Evolutionary conservation across 92 coral and sea anemone species (phyloP), one percentile per base, ranked within the genome.

Genomic region (Phenganax marumi): DNA sequence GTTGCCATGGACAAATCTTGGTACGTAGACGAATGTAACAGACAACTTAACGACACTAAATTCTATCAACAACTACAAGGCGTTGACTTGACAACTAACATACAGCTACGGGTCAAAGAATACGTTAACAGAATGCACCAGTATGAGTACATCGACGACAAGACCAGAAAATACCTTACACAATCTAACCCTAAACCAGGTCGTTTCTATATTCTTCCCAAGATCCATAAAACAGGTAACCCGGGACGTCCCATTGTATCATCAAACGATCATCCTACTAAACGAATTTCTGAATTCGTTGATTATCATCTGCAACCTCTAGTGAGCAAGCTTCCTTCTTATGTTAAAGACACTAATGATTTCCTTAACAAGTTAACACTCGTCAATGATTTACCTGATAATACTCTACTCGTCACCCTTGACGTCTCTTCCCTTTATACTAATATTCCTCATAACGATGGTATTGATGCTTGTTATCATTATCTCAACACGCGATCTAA

Each of bases 161-260:
- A 81, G 58, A 81, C 85, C 17, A 70, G 48, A 81, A 25, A 10
- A 73, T 83, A 83, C 74, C 86, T 83, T 73, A 73, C 22, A 19
- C 68, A 46, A 22, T 25, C 26, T 47, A 22, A 75, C 12, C 63
- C 63, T 56, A 14, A 56, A 56, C 16, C 63, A 56, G 17, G 17
- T 56, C 17, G 16, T 19, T 14, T 56, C 21, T 56, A 56, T 56
- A 14, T 56, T 19, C 21, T 56, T 14, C 63, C 63, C 63, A 56
- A 56, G 21, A 56, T 56, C 16, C 63, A 56, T 56, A 56, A 56
- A 56, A 65, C 52, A 53, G 65, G 60, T 33, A 77, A 58, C 23
- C 50, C 82, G 8, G 82, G 82, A 12, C 47, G 53, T 22, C 82
- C 82, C 8, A 55, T 77, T 55, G 82, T 77, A 6, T 58, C 70